Base-by-base conservation (phyloP, 2,797 vertebrate species). In the Myiotriccus ornatus region DNA sequence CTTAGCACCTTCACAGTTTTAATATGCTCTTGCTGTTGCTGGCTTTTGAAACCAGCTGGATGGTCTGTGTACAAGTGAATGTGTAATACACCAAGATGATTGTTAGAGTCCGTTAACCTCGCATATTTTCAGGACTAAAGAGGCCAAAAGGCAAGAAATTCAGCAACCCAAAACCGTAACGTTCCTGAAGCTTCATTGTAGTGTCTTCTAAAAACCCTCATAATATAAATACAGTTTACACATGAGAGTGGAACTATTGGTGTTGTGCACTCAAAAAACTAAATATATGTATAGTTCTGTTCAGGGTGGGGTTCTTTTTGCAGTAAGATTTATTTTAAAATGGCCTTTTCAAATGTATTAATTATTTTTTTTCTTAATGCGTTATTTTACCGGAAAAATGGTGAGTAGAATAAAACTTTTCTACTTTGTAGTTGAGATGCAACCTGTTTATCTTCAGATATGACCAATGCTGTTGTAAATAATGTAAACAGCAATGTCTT, bases 21-120 rank as follows among this genome's bases (percentile, higher is more conserved):
- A 89, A 78, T 87, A 35, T 34, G 43, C 19, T 78, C 63, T 79
- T 92, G 81, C 57, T 62, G 34, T 67, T 76, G 25, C 24, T 79
- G 56, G 21, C 41, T 93, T 62, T 90, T 88, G 85, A 73, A 85
- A 88, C 50, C 78, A 92, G 89, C 62, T 85, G 81, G 75, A 16
- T 53, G 25, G 30, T 71, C 64, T 91, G 32, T 73, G 30, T 80
- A 34, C 52, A 79, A 93, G 32, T 74, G 43, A 67, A 39, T 43
- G 41, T 43, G 41, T 43, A 43, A 43, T 76, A 53, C 43, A 41
- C 53, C 20, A 52, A 60, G 32, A n/a, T 16, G 10, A 41, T 41
- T 79, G 46, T 63, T 90, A 39, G 47, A 84, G 6, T 63, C 10
- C 69, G 49, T 65, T 77, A 80, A 56, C 89, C 34, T 89, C 27